A percentile compares a stretch with the other conserved stretches of the same genome.
Evolutionary conservation across 2,888 invertebrate genomes (phyloP).

Genomic region (Dione juno): DNA sequence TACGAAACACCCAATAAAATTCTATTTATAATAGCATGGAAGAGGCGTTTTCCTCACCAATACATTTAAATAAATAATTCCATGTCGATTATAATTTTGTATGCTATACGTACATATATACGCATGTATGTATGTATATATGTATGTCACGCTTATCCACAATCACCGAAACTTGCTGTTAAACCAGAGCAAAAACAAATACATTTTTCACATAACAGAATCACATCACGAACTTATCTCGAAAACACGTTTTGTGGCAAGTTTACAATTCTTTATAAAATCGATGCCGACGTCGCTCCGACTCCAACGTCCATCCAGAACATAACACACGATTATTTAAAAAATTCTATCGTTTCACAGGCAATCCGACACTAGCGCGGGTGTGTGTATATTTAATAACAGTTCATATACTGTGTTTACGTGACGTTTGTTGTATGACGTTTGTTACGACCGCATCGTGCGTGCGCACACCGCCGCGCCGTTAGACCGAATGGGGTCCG

Average conservation of each 20-base stretch:
- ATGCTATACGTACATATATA: neutral
- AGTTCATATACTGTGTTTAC: slow-evolving; percentile 40
- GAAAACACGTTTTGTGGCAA: slow-evolving; percentile 28
- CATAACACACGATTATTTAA: slow-evolving; percentile 25
- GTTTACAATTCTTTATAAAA: slow-evolving; percentile 29
- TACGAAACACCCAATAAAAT: slow-evolving; percentile 40
- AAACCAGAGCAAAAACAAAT: slow-evolving; percentile 28
- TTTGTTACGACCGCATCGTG: slow-evolving; percentile 40
- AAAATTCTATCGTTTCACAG: neutral
- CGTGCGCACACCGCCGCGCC: slow-evolving; percentile 52
- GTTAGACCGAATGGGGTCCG: slow-evolving; percentile 48
- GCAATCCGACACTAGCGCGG: neutral
- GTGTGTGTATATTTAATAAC: slow-evolving; percentile 1
- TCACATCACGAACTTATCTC: slow-evolving; percentile 20
- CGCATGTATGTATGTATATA: neutral
- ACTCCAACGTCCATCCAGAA: slow-evolving; percentile 12
- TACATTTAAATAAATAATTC: slow-evolving; percentile 18
- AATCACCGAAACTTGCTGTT: slow-evolving; percentile 33
- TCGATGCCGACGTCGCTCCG: slow-evolving; percentile 26
- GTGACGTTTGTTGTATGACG: slow-evolving; percentile 23
- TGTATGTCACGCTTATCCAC: slow-evolving; percentile 8
- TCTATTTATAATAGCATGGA: slow-evolving; percentile 44
- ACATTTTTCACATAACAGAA: slow-evolving; percentile 30
- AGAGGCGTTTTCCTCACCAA: slow-evolving; percentile 17
- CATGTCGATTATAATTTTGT: neutral